Percentiles rank a stretch among this genome's conserved stretches.
Conservation (phyloP, 2,797 vertebrate genomes). For the Hippopotamyrus pictus region DNA sequence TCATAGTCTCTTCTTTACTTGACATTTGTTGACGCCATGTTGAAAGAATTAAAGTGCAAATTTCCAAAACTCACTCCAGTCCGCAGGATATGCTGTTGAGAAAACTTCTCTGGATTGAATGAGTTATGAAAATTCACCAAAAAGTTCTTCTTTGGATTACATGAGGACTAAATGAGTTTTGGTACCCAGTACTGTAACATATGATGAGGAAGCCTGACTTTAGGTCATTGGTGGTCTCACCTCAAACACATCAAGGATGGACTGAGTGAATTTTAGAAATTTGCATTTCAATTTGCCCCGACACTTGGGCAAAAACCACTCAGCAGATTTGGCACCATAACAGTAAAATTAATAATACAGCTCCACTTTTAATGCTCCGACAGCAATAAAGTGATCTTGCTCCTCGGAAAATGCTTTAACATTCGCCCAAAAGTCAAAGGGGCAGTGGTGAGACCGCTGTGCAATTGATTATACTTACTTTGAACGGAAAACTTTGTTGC, state of each 20-base stretch:
- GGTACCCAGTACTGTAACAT: neutral
- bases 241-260: neutral
- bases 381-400: neutral
- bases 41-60: neutral
- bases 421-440: neutral
- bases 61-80: neutral
- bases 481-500: neutral
- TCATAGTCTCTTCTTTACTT: neutral
- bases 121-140: neutral
- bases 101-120: neutral
- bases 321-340: neutral
- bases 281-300: neutral
- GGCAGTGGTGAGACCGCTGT: neutral
- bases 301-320: neutral
- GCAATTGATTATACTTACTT: neutral
- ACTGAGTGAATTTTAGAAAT: neutral
- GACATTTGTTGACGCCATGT: neutral
- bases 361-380: neutral
- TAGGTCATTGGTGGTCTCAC: neutral
- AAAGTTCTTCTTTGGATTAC: neutral
- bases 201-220: neutral
- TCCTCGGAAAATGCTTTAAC: neutral
- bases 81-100: neutral
- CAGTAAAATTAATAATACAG: neutral
- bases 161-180: neutral